These are phyloP conservation scores for Apteryx mantelli DNA, from an alignment of 2,113 vertebrate species.

Conservation along the genomic window DNA sequence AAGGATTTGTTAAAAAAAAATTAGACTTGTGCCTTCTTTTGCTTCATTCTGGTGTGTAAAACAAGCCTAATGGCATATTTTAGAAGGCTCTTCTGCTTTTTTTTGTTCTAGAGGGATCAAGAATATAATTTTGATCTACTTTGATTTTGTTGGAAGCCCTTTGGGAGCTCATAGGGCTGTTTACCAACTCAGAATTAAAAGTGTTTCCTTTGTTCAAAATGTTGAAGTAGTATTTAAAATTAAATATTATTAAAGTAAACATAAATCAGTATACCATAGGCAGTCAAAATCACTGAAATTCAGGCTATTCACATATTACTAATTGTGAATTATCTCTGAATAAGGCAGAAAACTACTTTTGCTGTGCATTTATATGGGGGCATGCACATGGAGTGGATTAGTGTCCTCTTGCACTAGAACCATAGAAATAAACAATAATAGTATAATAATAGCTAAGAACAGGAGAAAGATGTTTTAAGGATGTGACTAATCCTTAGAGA, in stretches of 20 bases:
- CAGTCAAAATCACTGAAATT: neutral
- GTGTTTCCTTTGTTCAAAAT: neutral
- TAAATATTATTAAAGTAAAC: neutral
- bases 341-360: neutral
- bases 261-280: neutral
- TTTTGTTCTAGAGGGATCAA: neutral
- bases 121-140: neutral
- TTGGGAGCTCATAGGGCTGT: neutral
- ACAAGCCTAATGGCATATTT: constrained; percentile 14
- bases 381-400: neutral
- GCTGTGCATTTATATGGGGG: neutral
- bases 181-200: neutral
- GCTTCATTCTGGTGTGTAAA: constrained; percentile 5
- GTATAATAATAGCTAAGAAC: neutral
- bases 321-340: neutral
- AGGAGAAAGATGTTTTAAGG: neutral
- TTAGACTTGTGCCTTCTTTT: constrained; percentile 3
- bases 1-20: constrained; percentile 47
- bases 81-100: neutral
- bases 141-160: neutral
- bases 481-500: neutral
- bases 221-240: neutral
- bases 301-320: neutral
- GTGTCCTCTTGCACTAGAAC: neutral
- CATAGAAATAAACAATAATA: neutral